Evolutionary conservation across 2,113 vertebrate species (phyloP).

Genomic region (Scartelaos histophorus): DNA sequence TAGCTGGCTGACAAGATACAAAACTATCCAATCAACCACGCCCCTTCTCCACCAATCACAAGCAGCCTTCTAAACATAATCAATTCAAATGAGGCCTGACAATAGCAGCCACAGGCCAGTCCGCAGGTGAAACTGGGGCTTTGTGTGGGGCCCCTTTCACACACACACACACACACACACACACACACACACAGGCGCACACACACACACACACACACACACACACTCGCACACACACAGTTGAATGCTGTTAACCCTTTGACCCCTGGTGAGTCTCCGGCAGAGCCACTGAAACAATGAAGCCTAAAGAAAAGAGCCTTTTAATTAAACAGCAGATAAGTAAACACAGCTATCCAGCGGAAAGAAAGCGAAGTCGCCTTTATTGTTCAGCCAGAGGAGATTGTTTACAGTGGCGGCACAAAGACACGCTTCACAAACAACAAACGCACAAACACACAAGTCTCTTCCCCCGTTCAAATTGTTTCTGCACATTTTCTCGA

Average conservation of each 20-base stretch:
- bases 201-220: slow-evolving; percentile 63
- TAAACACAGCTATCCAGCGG: slow-evolving; percentile 74
- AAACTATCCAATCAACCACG: slow-evolving; percentile 93
- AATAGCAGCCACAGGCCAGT: slow-evolving; percentile 79
- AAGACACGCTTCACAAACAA: slow-evolving; percentile 61
- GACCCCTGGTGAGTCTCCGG: slow-evolving; percentile 79
- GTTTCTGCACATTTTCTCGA: slow-evolving; percentile 26
- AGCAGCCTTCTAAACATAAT: slow-evolving; percentile 89
- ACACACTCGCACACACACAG: slow-evolving; percentile 69
- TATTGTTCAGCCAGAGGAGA: slow-evolving; percentile 66
- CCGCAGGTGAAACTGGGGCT: slow-evolving; percentile 89
- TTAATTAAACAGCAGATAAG: slow-evolving; percentile 83
- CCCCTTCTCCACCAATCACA: slow-evolving; percentile 94
- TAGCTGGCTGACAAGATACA: slow-evolving; percentile 90
- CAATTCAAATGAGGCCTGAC: slow-evolving; percentile 90
- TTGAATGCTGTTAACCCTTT: slow-evolving; percentile 87
- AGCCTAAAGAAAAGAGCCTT: slow-evolving; percentile 73
- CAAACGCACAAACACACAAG: slow-evolving; percentile 50
- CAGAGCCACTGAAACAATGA: slow-evolving; percentile 77
- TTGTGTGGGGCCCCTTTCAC: slow-evolving; percentile 77
- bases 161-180: slow-evolving; percentile 66
- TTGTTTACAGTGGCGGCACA: slow-evolving; percentile 63
- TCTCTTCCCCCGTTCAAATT: slow-evolving; percentile 19
- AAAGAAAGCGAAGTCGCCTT: slow-evolving; percentile 64
- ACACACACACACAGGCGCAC: slow-evolving; percentile 67